A percentile compares a stretch with the other conserved stretches of the same genome.
These are phyloP conservation scores for Oxyruncus cristatus DNA, from an alignment of 2,113 vertebrate genomes.

Conservation along the genomic window DNA sequence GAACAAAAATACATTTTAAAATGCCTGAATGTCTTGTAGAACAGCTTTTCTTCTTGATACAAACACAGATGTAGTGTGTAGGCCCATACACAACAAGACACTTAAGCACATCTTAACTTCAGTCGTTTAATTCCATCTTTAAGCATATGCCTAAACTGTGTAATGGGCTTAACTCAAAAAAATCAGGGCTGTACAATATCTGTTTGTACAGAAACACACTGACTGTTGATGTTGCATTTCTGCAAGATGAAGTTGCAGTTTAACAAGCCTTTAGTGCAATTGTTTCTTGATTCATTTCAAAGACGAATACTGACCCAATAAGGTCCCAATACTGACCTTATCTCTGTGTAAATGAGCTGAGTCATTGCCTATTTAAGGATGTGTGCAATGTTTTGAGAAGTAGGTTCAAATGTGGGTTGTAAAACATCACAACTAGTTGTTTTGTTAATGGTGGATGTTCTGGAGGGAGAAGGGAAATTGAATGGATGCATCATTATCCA, in stretches of 20 bases:
- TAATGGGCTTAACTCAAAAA: neutral
- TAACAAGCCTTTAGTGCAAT: neutral
- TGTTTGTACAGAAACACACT: neutral
- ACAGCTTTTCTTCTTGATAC: slow-evolving; percentile 47
- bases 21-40: neutral
- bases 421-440: neutral
- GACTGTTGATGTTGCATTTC: neutral
- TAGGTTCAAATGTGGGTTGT: neutral
- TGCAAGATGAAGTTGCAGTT: neutral
- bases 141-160: neutral
- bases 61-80: slow-evolving; percentile 55
- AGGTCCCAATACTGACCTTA: neutral
- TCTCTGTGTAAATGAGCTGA: neutral
- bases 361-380: slow-evolving; percentile 6
- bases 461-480: neutral
- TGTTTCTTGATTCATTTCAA: neutral
- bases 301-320: no score
- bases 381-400: neutral
- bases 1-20: slow-evolving; percentile 40
- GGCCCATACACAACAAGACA: slow-evolving; percentile 18
- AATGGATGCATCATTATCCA: slow-evolving; percentile 10
- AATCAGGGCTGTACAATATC: neutral
- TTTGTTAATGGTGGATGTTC: neutral
- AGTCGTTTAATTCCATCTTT: neutral
- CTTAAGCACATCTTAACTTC: neutral